Percentiles rank a stretch among this genome's conserved stretches.
Conservation (phyloP, 2,888 invertebrate species). For the Eretmocerus hayati region DNA sequence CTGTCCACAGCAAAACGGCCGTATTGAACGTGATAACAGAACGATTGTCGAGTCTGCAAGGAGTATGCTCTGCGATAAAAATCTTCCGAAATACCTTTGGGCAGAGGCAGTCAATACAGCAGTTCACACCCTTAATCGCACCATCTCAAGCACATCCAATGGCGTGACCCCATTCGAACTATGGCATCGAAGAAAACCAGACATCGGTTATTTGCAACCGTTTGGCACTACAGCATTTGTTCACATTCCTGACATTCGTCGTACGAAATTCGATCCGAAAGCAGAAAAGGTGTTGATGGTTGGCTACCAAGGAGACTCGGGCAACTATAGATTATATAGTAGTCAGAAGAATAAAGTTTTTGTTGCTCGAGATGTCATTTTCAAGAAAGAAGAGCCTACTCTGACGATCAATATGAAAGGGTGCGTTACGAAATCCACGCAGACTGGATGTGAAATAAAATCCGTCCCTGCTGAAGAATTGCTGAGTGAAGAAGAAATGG, state of each 20-base stretch:
- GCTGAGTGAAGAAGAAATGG: too few relatives aligned
- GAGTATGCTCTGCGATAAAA: neutral
- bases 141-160: neutral
- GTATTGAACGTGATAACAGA: neutral
- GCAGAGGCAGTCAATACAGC: conserved; percentile 10
- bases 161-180: conserved; percentile 1
- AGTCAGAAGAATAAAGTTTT: conserved; percentile 1
- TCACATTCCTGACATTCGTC: neutral
- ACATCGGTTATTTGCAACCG: neutral
- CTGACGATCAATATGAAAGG: too few relatives aligned
- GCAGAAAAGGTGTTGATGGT: conserved; percentile 2
- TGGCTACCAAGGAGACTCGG: conserved; percentile 4
- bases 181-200: conserved; percentile 2
- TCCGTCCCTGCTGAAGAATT: too few relatives aligned
- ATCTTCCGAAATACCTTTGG: neutral
- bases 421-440: too few relatives aligned
- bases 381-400: too few relatives aligned
- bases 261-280: conserved; percentile 1
- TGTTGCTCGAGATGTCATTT: conserved; percentile 16
- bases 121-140: neutral
- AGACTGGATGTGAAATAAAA: too few relatives aligned
- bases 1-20: conserved; percentile 17
- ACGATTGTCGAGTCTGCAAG: neutral
- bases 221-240: conserved; percentile 5
- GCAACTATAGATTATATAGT: conserved; percentile 10